Percentiles rank a stretch among this genome's conserved stretches.
Conservation (phyloP, 30 jellyfish, hydroid and myxozoan genomes). For the Aurelia coerulea region DNA sequence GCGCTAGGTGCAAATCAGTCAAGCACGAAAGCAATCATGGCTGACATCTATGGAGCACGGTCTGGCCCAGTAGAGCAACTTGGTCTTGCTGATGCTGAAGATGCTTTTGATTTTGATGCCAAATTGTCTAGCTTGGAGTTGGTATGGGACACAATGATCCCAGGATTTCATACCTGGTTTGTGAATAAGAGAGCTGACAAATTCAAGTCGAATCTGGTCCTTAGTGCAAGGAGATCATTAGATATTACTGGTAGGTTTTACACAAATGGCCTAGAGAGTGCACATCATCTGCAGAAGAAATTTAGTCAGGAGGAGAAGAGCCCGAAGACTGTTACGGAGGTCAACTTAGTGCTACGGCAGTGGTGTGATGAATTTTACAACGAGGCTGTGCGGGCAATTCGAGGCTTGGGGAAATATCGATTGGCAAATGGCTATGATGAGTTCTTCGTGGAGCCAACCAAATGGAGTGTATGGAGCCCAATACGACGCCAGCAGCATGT, state of each 20-base stretch:
- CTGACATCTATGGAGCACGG: slow-evolving; percentile 23
- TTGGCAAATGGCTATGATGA: no score
- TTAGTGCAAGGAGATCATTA: not conserved
- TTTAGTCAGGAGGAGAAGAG: slow-evolving; percentile 4
- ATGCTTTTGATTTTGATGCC: not conserved
- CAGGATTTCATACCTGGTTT: no score
- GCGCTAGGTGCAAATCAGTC: slow-evolving; percentile 12
- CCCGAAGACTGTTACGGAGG: slow-evolving; percentile 6
- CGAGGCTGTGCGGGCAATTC: slow-evolving; percentile 15
- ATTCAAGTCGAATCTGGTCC: slow-evolving; percentile 3
- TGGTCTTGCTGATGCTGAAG: slow-evolving; percentile 32
- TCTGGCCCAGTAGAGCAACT: not conserved
- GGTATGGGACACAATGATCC: not conserved
- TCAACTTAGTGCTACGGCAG: slow-evolving; percentile 3
- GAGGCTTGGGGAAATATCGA: slow-evolving; percentile 6
- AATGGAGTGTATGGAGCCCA: no score
- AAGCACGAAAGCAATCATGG: not conserved
- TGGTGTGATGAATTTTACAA: slow-evolving; percentile 19
- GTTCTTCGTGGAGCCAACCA: no score
- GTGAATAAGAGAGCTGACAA: not conserved
- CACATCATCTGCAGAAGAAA: slow-evolving; percentile 22
- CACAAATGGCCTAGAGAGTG: slow-evolving; percentile 20
- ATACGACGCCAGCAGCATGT: no score
- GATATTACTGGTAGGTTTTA: slow-evolving; percentile 10
- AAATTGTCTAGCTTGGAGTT: not conserved